Conservation (phyloP, 2,888 invertebrate genomes). For the Myathropa florea region DNA sequence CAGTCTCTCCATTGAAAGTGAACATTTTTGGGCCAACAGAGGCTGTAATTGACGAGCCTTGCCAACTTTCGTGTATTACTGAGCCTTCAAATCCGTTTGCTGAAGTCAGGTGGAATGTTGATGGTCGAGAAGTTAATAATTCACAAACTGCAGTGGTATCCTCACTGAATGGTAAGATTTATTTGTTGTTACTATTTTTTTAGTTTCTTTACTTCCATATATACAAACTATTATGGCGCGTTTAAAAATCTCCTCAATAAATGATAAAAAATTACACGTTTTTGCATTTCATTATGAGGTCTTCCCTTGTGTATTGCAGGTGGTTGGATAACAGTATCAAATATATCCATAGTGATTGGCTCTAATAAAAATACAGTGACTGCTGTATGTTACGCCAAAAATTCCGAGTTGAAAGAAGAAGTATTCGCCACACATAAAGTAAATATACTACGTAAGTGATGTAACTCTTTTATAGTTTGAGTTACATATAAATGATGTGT, state of each 20-base stretch:
- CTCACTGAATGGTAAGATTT: slow-evolving; percentile 39
- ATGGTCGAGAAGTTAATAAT: slow-evolving; percentile 76
- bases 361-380: slow-evolving; percentile 77
- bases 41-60: slow-evolving; percentile 76
- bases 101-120: slow-evolving; percentile 78
- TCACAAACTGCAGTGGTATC: slow-evolving; percentile 16
- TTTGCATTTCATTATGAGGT: neutral
- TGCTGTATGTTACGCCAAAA: slow-evolving; percentile 77
- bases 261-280: too few relatives aligned
- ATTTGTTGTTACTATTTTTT: too few relatives aligned
- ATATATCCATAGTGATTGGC: slow-evolving; percentile 76
- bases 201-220: too few relatives aligned
- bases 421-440: slow-evolving; percentile 78
- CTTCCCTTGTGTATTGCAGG: slow-evolving; percentile 55
- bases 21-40: slow-evolving; percentile 76
- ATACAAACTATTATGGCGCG: too few relatives aligned
- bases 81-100: slow-evolving; percentile 78
- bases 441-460: slow-evolving; percentile 78
- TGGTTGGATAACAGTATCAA: slow-evolving; percentile 78
- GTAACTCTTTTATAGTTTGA: neutral
- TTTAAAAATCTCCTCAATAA: too few relatives aligned
- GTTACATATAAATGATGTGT: neutral
- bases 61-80: slow-evolving; percentile 76
- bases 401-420: slow-evolving; percentile 77
- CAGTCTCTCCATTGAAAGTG: slow-evolving; percentile 78